Base-by-base conservation (phyloP, 2,797 vertebrate genomes). In the Sphaeramia orbicularis region DNA sequence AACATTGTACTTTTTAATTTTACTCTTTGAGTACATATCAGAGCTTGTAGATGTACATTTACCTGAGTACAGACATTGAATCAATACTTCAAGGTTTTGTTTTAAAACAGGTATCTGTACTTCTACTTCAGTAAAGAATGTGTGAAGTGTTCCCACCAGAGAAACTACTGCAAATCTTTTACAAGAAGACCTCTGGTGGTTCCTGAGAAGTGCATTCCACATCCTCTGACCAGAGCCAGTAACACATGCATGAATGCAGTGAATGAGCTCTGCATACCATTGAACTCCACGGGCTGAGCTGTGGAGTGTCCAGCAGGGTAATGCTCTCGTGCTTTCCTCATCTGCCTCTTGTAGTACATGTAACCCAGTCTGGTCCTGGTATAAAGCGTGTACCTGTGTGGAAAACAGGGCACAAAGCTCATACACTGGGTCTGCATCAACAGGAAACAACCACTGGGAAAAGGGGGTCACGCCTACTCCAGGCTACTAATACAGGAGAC, bases 291-390 rank as follows among this genome's bases (percentile, higher is more conserved):
- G 4, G 96, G 92, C 67, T 94, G 94, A 42, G 94, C 73, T 43
- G 87, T 77, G 0, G 97, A 98, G 70, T 98, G 97, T 66, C 97
- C 97, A 0, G 94, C 87, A 0, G 97, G 97, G 63, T 92, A 96
- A n/a, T 93, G 90, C 69, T 97, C 95, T 12, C 96, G 91, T 12
- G 97, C 97, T 89, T 95, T 96, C 82, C 90, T 96, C 90, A 99
- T 93, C 66, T 99, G 97, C 60, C 96, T 94, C 86, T 95, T 96
- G 86, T 99, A 97, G 91, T 96, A 98, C 84, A 98, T 87, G 86
- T 97, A 99, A 36, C 97, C 98, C 0, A 99, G 96, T 77, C 93
- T 94, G 30, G 98, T 99, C 80, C 88, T 94, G 7, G 97, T 94
- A 30, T 99, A 99, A 12, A 99, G 93, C 10, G 93, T 95, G 91